Evolutionary conservation across 2,888 invertebrate genomes (phyloP).

Genomic region (Allygus modestus): DNA sequence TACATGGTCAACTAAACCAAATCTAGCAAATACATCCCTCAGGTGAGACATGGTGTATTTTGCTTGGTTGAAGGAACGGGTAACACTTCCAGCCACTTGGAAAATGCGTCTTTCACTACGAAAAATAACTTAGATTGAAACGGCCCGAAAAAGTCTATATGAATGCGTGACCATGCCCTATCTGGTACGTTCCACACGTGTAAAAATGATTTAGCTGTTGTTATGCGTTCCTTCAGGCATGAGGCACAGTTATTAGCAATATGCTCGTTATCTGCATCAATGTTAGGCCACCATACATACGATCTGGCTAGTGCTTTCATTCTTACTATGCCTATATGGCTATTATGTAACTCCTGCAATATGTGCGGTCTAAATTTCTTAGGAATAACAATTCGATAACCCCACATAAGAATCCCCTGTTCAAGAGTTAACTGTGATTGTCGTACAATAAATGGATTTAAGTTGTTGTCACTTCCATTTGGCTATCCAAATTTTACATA

Average conservation of each 20-base stretch:
- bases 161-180: conserved; percentile 1
- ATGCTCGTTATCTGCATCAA: conserved; percentile 42
- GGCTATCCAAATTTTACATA: conserved; percentile 35
- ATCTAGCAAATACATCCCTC: conserved; percentile 35
- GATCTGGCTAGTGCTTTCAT: conserved; percentile 52
- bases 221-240: no score
- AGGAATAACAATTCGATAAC: conserved; percentile 50
- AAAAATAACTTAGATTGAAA: conserved; percentile 28
- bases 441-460: not conserved
- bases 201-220: no score
- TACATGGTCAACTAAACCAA: not conserved
- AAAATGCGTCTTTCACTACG: conserved; percentile 19
- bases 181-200: not conserved
- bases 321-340: conserved; percentile 49
- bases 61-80: not conserved
- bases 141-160: conserved; percentile 50
- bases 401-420: conserved; percentile 32
- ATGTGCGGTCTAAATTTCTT: not conserved
- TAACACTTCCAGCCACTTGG: conserved; percentile 32
- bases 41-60: conserved; percentile 37
- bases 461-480: not conserved
- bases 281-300: conserved; percentile 52
- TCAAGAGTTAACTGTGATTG: not conserved
- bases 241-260: conserved; percentile 2
- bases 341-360: conserved; percentile 38